phyloP scores from a whole-genome alignment of 2,888 invertebrate genomes.

The Mechanitis messenoides region DNA sequence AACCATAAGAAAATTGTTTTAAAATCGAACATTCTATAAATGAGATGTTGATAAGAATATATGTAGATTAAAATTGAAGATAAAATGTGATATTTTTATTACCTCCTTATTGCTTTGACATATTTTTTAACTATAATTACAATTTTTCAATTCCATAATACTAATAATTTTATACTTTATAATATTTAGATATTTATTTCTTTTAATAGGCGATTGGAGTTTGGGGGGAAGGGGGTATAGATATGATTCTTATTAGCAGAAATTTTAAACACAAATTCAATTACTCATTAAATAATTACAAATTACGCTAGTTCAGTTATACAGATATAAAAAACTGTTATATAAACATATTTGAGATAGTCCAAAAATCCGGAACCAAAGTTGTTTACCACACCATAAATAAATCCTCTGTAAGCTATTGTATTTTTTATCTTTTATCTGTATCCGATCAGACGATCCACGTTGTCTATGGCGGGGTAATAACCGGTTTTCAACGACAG shows the following conservation, averaged over 20 bases:
- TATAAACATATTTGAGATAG: neutral
- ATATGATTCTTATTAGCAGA: no score
- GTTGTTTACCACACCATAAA: constrained; percentile 4
- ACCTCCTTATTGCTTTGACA: neutral
- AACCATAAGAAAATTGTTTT: neutral
- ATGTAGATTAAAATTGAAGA: neutral
- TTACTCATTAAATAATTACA: no score
- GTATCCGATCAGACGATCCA: constrained; percentile 7
- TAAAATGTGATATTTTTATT: neutral
- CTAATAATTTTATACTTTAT: no score
- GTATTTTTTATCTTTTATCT: constrained; percentile 14
- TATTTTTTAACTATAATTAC: neutral
- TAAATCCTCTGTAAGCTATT: neutral
- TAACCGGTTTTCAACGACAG: constrained; percentile 15
- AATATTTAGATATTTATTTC: no score
- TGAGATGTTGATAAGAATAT: neutral
- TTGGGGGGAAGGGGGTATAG: no score
- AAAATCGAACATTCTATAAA: neutral
- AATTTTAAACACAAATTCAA: neutral
- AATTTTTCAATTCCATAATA: no score
- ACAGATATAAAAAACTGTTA: no score
- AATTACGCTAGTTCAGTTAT: no score
- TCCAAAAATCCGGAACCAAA: neutral
- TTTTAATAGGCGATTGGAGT: no score
- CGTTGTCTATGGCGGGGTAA: constrained; percentile 14